Base-by-base conservation (phyloP, 1,140 invertebrate genomes). In the Drosophila bocki region DNA sequence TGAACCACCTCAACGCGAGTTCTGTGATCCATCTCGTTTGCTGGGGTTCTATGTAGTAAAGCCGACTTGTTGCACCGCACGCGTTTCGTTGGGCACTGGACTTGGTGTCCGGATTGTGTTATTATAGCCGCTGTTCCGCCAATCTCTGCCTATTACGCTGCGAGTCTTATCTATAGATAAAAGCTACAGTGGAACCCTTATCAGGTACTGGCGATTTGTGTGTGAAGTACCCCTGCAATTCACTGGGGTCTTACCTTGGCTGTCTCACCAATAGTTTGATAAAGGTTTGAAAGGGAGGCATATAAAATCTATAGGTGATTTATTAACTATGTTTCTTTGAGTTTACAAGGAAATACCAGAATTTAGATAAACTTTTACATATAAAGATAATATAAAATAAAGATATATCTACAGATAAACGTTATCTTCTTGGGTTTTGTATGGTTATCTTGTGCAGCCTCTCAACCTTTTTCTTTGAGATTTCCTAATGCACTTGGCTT, bases 1-100 rank as follows among this genome's bases (percentile, higher is more conserved):
- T 88, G 86, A 8, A 88, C 61, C 44, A 88, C 85, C 61, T 88
- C 85, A 1, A 86, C 75, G 41, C 85, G 85, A 33, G 85, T 90
- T 39, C 78, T 60, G 71, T 84, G 50, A 48, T 88, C 85, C 85
- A 88, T 88, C 41, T 13, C 13, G 37, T 15, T 54, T 13, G 6
- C 15, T 44, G 9, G 2, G 12, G 7, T 3, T 78, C 5, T 42
- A 26, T 6, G 15, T 22, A 22, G 26, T 63, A 53, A 44, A 29
- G 33, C 12, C 12, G 17, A 69, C 80, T 61, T 75, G 51, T 59
- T 74, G 44, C 60, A 50, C 51, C 37, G 79, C 59, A 41, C 72
- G 51, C 72, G 70, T 47, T 56, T 32, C 32, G 60, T 39, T 50
- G 13, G 32, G n/a, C 56, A 78, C 75, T 78, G 50, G 33, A n/a